phyloP scores from a whole-genome alignment of 2,797 vertebrate species.

The Todus mexicanus region DNA sequence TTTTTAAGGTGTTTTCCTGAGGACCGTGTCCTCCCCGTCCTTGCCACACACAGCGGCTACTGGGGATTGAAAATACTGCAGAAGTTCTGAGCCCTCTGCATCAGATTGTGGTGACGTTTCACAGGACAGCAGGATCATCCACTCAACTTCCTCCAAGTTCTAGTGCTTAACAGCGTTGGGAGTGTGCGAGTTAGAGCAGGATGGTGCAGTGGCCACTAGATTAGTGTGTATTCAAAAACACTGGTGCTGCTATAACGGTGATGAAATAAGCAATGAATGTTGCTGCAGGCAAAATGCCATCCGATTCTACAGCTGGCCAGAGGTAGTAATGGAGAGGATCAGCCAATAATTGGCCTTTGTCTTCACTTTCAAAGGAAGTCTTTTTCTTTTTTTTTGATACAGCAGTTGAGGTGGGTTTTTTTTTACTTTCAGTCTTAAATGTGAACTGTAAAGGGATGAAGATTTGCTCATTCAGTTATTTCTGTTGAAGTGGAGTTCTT shows the following conservation, averaged over 20 bases:
- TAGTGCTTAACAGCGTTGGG: rapidly evolving
- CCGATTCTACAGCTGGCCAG: neutral
- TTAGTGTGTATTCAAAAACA: neutral
- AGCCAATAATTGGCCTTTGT: neutral
- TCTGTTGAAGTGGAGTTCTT: neutral
- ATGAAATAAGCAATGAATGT: neutral
- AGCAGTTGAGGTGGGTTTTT: neutral
- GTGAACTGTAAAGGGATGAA: neutral
- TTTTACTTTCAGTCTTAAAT: neutral
- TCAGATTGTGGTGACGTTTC: neutral
- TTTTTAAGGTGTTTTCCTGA: neutral
- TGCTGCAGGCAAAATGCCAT: neutral
- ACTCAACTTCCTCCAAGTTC: neutral
- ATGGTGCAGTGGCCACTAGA: neutral
- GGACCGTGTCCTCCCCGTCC: neutral
- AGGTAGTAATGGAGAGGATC: neutral
- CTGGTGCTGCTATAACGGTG: neutral
- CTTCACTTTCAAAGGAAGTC: neutral
- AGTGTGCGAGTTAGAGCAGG: neutral
- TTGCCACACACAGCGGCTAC: too few species aligned
- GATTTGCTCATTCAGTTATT: neutral
- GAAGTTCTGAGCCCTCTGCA: neutral
- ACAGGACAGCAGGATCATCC: neutral
- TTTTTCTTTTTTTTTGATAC: neutral
- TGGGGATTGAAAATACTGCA: neutral